Percentiles rank a stretch among this genome's conserved stretches.
phyloP scores from a whole-genome alignment of 2,888 invertebrate genomes.

The Drosophila limbata region DNA sequence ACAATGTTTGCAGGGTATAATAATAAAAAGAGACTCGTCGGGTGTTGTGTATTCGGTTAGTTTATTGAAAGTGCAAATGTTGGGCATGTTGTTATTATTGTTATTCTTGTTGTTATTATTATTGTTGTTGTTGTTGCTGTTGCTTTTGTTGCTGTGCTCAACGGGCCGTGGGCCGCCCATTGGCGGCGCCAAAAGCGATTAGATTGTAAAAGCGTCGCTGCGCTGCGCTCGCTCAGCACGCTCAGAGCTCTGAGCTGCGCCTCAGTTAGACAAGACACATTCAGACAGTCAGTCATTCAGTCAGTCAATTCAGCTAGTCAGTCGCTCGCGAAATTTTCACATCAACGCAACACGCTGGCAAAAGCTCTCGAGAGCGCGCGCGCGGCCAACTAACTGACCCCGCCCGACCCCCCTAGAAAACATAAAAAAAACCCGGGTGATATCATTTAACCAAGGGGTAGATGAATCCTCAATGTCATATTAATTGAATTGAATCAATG shows the following conservation, averaged over 20 bases:
- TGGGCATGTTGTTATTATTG: slow-evolving; percentile 32
- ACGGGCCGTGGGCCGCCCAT: slow-evolving; percentile 60
- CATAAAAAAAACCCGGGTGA: slow-evolving; percentile 21
- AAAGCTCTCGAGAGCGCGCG: slow-evolving; percentile 28
- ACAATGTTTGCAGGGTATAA: slow-evolving; percentile 13
- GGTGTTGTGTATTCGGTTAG: slow-evolving; percentile 23
- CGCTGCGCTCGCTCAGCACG: slow-evolving; percentile 34
- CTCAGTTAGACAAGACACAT: slow-evolving; percentile 48
- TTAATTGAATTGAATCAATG: slow-evolving; percentile 28
- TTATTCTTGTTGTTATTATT: slow-evolving; percentile 8
- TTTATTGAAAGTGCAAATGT: slow-evolving; percentile 64
- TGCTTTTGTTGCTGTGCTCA: slow-evolving; percentile 46
- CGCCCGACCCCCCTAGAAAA: slow-evolving; percentile 14
- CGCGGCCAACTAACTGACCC: slow-evolving; percentile 3
- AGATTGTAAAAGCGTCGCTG: slow-evolving; percentile 58
- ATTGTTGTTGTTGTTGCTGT: slow-evolving; percentile 9
- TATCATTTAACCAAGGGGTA: slow-evolving; percentile 38
- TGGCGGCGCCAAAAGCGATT: slow-evolving; percentile 62
- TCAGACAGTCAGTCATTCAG: slow-evolving; percentile 52
- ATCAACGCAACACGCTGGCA: slow-evolving; percentile 46
- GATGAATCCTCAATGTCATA: slow-evolving; percentile 52
- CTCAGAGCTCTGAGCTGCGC: slow-evolving; percentile 41
- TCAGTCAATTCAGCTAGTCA: slow-evolving; percentile 50
- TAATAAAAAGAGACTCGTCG: slow-evolving; percentile 36
- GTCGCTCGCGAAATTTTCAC: slow-evolving; percentile 71